Conservation (phyloP, 2,113 vertebrate species). For the Eretmochelys imbricata region DNA sequence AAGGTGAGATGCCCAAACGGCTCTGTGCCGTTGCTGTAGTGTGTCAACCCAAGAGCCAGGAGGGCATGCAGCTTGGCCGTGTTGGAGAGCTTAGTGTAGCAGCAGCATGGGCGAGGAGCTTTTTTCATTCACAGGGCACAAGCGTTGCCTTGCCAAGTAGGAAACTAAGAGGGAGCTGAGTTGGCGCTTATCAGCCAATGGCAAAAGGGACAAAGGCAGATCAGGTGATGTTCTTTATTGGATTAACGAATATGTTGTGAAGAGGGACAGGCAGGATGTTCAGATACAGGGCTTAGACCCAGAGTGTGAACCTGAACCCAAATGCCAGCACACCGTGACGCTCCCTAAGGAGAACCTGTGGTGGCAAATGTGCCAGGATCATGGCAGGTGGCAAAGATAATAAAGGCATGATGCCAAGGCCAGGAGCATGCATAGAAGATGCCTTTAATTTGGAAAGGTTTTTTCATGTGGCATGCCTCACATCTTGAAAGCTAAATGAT, state of each 20-base stretch:
- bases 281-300: not conserved
- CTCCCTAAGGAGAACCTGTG: not conserved
- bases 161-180: not conserved
- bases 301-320: not conserved
- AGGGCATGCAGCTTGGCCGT: not conserved
- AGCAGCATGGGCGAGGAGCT: not conserved
- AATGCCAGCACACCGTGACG: not conserved
- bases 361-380: not conserved
- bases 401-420: not conserved
- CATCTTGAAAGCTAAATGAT: fast-evolving
- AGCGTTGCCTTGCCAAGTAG: not conserved
- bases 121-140: not conserved
- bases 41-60: not conserved
- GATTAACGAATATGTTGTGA: not conserved
- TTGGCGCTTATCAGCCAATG: not conserved
- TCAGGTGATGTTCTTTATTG: not conserved
- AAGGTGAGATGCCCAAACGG: conserved; percentile 83
- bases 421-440: not conserved
- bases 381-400: not conserved
- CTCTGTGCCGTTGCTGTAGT: not conserved
- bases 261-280: not conserved
- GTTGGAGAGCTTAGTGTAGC: not conserved
- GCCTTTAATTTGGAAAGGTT: not conserved
- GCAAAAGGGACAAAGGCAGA: fast-evolving
- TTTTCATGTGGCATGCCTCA: not conserved